A percentile compares a stretch with the other conserved stretches of the same genome.
Conservation (phyloP, 2,888 invertebrate species). For the Ferrisia virgata region DNA sequence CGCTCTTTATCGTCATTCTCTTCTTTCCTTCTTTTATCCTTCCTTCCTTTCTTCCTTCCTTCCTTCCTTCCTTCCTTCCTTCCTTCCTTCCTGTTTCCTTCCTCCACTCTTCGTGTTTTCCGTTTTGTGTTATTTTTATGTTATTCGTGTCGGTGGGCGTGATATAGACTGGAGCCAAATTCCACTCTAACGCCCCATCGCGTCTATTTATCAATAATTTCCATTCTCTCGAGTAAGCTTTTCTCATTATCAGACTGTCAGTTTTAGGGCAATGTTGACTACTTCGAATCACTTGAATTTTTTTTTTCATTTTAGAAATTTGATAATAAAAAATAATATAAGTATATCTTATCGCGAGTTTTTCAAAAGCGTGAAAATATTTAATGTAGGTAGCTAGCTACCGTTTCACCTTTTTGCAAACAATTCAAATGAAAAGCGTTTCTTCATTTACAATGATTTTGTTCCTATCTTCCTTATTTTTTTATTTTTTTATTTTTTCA, state of each 20-base stretch:
- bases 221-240: conserved; percentile 21
- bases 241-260: background rate
- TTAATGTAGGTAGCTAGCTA: too few species aligned
- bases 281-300: background rate
- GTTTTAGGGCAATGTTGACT: background rate
- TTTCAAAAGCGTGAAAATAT: too few species aligned
- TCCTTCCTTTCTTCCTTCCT: conserved; percentile 44
- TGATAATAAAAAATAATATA: too few species aligned
- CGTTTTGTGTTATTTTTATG: conserved; percentile 46
- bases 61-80: conserved; percentile 47
- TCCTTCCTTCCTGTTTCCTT: conserved; percentile 48
- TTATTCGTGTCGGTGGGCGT: conserved; percentile 45
- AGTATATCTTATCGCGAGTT: too few species aligned
- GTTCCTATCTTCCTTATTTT: too few species aligned
- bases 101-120: conserved; percentile 48
- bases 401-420: too few species aligned
- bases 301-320: background rate
- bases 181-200: conserved; percentile 41
- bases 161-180: conserved; percentile 45
- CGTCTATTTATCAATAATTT: conserved; percentile 44
- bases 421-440: too few species aligned
- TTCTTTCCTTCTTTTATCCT: conserved; percentile 46
- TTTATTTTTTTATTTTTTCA: too few species aligned
- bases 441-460: too few species aligned
- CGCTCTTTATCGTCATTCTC: conserved; percentile 42